Evolutionary conservation across 2,888 invertebrate species (phyloP).

Genomic region (Oeneis ivallda): DNA sequence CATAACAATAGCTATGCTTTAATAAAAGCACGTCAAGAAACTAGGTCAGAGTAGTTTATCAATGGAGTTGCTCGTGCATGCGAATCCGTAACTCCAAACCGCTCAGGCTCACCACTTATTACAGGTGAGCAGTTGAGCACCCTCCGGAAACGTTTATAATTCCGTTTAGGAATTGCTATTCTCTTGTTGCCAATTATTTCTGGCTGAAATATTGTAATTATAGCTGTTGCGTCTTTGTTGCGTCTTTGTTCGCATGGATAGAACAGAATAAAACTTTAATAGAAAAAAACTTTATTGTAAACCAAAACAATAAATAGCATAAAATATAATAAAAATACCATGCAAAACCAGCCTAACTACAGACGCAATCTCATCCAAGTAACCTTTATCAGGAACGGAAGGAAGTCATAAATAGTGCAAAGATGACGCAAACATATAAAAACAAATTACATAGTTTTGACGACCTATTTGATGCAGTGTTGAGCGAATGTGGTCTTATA

Average conservation of each 20-base stretch:
- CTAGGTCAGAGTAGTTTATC: conserved; percentile 26
- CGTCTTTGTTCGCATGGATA: too few species aligned
- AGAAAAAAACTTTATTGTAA: background rate
- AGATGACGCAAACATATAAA: too few species aligned
- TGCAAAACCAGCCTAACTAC: conserved; percentile 11
- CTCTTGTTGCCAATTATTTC: background rate
- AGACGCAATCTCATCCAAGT: too few species aligned
- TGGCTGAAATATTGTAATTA: background rate
- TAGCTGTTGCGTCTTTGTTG: too few species aligned
- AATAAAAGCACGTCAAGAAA: conserved; percentile 16
- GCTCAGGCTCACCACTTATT: conserved; percentile 17
- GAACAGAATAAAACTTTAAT: background rate
- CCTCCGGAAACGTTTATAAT: conserved; percentile 9
- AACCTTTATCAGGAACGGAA: too few species aligned
- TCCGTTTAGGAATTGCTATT: conserved; percentile 6
- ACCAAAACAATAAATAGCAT: background rate
- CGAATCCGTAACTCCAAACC: conserved; percentile 5
- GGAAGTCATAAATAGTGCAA: too few species aligned
- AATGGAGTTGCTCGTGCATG: conserved; percentile 23
- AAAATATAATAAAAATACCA: conserved; percentile 9
- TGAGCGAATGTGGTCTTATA: too few species aligned
- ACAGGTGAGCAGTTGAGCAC: conserved; percentile 16
- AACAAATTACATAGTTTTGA: too few species aligned
- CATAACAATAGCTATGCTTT: conserved; percentile 6
- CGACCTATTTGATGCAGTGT: too few species aligned